Evolutionary conservation across 2,113 vertebrate species (phyloP), one percentile per base, ranked within the genome.

Genomic region (Dipodomys stephensi): DNA sequence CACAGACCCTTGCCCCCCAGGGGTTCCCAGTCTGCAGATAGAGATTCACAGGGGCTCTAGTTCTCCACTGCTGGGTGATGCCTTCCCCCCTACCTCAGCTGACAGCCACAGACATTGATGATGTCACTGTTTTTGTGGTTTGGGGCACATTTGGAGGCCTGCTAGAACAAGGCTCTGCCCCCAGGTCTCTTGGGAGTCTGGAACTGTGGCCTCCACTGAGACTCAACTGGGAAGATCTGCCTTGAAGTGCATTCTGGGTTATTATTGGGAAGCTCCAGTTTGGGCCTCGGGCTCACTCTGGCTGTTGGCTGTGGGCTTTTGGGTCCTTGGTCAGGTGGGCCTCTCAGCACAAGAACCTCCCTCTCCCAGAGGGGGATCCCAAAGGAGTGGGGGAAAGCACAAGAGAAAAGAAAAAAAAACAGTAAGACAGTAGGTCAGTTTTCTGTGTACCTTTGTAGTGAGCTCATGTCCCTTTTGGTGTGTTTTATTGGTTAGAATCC

Each of bases 201-300:
- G 22, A 23, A 13, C 84, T 39, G 7, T 6, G 5, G 39, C 74
- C 65, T 80, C 72, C 2, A 0, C 27, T 4, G 53, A 32, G 68
- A n/a, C 12, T 11, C 22, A 0, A 0, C 62, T 1, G 32, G 76
- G 68, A 4, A 60, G 44, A 22, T 39, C 73, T 0, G 7, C 30
- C 18, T 19, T 49, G 2, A 15, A 68, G 15, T 39, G 9, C 88
- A 1, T 25, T 60, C n/a, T 1, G 0, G 0, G 25, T 27, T 7
- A 11, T 5, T 7, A 11, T 5, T 53, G 67, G 28, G 35, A 35
- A 72, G 44, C 25, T 44, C 60, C 10, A 3, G 27, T 60, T 30
- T 72, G 32, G 32, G 16, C 71, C 18, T 64, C n/a, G 4, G 80
- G 49, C n/a, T 44, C 30, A 12, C 49, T 44, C 6, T 72, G 57